These are phyloP conservation scores for Paraplagusia blochii DNA, from an alignment of 2,113 vertebrate genomes.

Conservation along the genomic window DNA sequence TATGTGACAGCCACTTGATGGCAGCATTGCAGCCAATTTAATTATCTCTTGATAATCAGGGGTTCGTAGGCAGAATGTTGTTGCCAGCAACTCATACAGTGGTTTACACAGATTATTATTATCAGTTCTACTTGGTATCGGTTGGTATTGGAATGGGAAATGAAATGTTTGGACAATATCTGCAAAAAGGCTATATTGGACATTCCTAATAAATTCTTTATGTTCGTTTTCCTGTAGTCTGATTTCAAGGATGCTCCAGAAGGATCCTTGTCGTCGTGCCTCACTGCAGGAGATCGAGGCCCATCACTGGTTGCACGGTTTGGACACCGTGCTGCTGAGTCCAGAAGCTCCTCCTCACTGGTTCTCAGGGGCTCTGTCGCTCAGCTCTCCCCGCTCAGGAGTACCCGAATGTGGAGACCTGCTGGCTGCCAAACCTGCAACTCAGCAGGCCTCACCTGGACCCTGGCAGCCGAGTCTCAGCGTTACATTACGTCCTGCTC, in stretches of 20 bases:
- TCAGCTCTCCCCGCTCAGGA: conserved; percentile 52
- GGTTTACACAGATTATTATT: too few species aligned
- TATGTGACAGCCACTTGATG: too few species aligned
- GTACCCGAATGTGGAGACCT: conserved; percentile 71
- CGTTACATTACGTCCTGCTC: conserved; percentile 50
- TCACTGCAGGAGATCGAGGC: conserved; percentile 81
- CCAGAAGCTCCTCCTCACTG: conserved; percentile 61
- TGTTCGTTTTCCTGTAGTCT: conserved; percentile 66
- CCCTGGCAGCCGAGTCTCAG: conserved; percentile 58
- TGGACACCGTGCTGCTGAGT: conserved; percentile 77
- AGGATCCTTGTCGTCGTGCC: conserved; percentile 77
- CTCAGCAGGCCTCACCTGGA: conserved; percentile 46
- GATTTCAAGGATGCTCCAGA: conserved; percentile 87
- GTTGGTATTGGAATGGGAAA: too few species aligned
- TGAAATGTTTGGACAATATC: too few species aligned
- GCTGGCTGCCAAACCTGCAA: conserved; percentile 46
- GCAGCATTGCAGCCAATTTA: too few species aligned
- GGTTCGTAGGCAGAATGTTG: too few species aligned
- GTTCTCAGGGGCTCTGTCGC: conserved; percentile 61
- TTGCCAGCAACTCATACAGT: too few species aligned
- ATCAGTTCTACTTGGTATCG: too few species aligned
- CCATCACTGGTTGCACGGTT: conserved; percentile 82
- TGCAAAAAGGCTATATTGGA: too few species aligned
- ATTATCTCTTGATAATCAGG: too few species aligned
- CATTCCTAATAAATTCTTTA: background rate